A percentile compares a stretch with the other conserved stretches of the same genome.
These are phyloP conservation scores for Eupithecia pulchellata DNA, from an alignment of 2,888 invertebrate genomes.

Conservation along the genomic window DNA sequence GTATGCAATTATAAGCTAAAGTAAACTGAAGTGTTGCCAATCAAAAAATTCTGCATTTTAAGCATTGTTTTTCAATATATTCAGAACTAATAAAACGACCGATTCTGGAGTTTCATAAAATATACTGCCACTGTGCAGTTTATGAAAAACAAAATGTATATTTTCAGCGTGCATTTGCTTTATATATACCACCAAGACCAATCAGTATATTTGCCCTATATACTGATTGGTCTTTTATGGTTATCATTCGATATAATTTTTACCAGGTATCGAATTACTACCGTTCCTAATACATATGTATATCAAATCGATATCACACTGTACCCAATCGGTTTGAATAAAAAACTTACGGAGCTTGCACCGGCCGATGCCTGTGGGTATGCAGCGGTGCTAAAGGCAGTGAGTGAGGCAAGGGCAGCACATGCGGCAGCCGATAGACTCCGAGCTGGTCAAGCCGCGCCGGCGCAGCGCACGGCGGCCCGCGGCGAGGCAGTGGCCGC, in stretches of 20 bases:
- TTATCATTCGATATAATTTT: not conserved
- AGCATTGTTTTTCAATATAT: not conserved
- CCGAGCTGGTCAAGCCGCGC: slow-evolving; percentile 88
- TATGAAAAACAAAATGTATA: not conserved
- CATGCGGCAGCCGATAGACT: slow-evolving; percentile 87
- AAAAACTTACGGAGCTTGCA: slow-evolving; percentile 69
- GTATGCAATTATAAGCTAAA: not conserved
- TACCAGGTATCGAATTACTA: not conserved
- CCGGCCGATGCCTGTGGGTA: slow-evolving; percentile 66
- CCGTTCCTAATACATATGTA: not conserved
- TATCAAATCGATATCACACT: not conserved
- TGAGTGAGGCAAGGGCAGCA: slow-evolving; percentile 72
- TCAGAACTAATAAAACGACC: not conserved
- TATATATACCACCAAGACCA: too few relatives aligned
- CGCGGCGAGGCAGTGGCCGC: slow-evolving; percentile 80
- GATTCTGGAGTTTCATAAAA: not conserved
- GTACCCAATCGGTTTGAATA: not conserved
- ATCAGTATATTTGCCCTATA: too few relatives aligned
- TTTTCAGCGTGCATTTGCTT: not conserved
- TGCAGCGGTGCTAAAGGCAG: slow-evolving; percentile 72
- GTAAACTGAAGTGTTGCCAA: not conserved
- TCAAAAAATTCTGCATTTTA: not conserved
- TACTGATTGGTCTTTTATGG: not conserved
- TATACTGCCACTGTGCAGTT: not conserved
- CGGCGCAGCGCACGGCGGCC: slow-evolving; percentile 77